Conservation (phyloP, 2,797 vertebrate species). For the Pristis pectinata region DNA sequence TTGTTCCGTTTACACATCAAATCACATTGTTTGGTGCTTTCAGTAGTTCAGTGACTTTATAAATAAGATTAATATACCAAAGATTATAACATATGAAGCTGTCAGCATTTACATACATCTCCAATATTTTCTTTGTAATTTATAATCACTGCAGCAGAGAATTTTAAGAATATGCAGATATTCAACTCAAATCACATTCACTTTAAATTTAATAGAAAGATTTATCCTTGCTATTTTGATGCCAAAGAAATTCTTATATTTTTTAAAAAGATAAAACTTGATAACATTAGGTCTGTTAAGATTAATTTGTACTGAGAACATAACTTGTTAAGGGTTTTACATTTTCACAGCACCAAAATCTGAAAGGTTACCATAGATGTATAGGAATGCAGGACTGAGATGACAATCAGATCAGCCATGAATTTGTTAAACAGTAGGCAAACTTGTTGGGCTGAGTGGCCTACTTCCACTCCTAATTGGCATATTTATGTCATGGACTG, state of each 20-base stretch:
- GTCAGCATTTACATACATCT: background rate
- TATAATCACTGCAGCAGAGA: background rate
- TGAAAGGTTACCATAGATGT: too few species aligned
- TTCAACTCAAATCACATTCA: background rate
- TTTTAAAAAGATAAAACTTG: background rate
- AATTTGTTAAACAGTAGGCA: too few species aligned
- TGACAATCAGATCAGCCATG: too few species aligned
- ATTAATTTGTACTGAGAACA: background rate
- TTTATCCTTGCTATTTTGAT: background rate
- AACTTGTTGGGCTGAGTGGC: too few species aligned
- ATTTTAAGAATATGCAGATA: background rate
- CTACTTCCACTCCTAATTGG: too few species aligned
- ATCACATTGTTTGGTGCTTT: background rate
- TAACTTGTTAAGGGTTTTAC: background rate
- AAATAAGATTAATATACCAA: background rate
- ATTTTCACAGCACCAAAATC: background rate
- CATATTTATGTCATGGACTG: too few species aligned
- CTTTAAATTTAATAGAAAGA: background rate
- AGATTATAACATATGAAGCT: background rate
- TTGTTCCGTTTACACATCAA: background rate
- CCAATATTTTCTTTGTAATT: background rate
- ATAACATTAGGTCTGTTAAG: background rate
- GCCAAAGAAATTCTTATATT: background rate
- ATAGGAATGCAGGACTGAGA: too few species aligned
- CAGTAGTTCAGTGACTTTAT: background rate